Evolutionary conservation across 1,140 invertebrate species (phyloP), one percentile per base, ranked within the genome.

Genomic region (Ceratina calcarata): DNA sequence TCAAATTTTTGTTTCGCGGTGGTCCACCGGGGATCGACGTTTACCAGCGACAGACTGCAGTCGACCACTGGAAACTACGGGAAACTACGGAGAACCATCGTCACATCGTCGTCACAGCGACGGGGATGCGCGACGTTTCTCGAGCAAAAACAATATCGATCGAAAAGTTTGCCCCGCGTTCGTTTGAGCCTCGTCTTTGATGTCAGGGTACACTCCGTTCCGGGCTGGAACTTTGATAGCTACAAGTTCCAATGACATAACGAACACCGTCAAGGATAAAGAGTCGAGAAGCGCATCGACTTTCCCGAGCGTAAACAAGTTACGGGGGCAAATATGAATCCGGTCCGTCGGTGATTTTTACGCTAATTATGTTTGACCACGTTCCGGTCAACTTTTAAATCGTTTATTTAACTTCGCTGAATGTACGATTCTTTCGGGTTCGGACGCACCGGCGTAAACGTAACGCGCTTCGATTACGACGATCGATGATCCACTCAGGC

Each of bases 401-500:
- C 37, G 37, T 45, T 45, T 45, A 45, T 45, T 45, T 10, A 45
- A 45, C 37, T 45, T 10, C 10, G 37, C 37, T 6, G 37, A 45
- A 6, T 45, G 6, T 6, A 45, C 37, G 37, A 45, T 45, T 45
- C 37, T 45, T 45, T 10, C 6, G 37, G 37, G 37, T 45, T 45
- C 10, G 8, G 10, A 82, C 68, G 53, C 57, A n/a, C n/a, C 55
- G 61, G 24, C 13, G 20, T n/a, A n/a, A 81, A 65, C 27, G 27
- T 58, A 51, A 67, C 27, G 51, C 18, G 16, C 27, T 20, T 70
- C 79, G 18, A 55, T 60, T 60, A 60, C 55, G 51, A 1, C 58
- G 82, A 74, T 84, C 82, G 75, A 82, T 82, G 67, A 75, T 61
- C 61, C 82, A 37, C 45, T 69, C 45, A 55, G 53, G 53, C 65